Conservation (phyloP, 2,888 invertebrate genomes). For the Isoperla grammatica region DNA sequence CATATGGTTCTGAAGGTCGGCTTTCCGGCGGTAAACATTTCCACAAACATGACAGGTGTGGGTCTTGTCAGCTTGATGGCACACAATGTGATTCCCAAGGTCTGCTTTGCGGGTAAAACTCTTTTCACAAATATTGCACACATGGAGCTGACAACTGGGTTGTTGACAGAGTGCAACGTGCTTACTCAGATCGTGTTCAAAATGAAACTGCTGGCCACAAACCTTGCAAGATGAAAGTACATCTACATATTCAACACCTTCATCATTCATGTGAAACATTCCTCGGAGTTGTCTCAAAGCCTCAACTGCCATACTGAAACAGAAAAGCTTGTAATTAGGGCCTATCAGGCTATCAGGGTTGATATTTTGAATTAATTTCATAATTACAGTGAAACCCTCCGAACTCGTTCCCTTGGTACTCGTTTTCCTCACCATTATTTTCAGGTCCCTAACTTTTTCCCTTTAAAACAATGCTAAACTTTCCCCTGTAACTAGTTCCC, state of each 20-base stretch:
- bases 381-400: too few species aligned
- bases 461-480: too few species aligned
- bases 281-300: constrained; percentile 45
- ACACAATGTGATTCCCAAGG: constrained; percentile 24
- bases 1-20: constrained; percentile 42
- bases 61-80: constrained; percentile 25
- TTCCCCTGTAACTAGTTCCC: too few species aligned
- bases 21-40: constrained; percentile 41
- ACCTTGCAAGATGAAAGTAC: neutral
- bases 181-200: neutral
- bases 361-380: too few species aligned
- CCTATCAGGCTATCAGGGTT: too few species aligned
- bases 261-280: constrained; percentile 36
- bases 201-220: neutral
- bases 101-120: constrained; percentile 23
- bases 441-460: too few species aligned
- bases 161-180: neutral
- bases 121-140: constrained; percentile 21
- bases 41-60: constrained; percentile 42
- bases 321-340: too few species aligned
- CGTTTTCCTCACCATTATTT: too few species aligned
- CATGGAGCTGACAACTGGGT: neutral
- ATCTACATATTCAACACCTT: neutral
- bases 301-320: constrained; percentile 44
- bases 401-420: too few species aligned